Percentiles rank a stretch among this genome's conserved stretches.
These are phyloP conservation scores for Chlamydotis undulata DNA, from an alignment of 2,113 vertebrate genomes.

Conservation along the genomic window DNA sequence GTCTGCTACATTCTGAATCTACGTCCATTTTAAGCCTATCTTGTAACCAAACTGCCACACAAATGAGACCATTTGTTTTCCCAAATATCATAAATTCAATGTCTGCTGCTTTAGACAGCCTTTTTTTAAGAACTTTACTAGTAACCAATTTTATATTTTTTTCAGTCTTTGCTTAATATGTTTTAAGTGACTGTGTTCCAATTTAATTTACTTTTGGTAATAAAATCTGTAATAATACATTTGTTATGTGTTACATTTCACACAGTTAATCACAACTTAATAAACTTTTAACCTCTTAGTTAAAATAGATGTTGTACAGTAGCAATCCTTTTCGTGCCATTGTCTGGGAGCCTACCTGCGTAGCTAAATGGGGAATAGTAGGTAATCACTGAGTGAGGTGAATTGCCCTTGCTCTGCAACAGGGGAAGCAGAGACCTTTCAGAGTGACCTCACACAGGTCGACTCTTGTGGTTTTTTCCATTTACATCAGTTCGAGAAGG, in stretches of 20 bases:
- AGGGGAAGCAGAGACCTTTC: background rate
- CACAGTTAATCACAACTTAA: background rate
- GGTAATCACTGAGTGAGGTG: background rate
- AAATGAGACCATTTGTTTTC: background rate
- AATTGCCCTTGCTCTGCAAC: background rate
- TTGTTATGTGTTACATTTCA: slow-evolving; percentile 10
- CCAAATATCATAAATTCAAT: background rate
- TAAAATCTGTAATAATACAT: slow-evolving; percentile 1
- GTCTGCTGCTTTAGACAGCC: background rate
- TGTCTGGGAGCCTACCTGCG: background rate
- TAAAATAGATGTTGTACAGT: background rate
- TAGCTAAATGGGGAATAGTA: background rate
- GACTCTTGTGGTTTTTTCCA: background rate
- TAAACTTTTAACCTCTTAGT: slow-evolving; percentile 7
- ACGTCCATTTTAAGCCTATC: background rate
- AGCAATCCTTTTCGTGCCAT: background rate
- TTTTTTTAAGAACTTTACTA: background rate
- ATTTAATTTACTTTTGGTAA: background rate
- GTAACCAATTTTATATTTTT: background rate
- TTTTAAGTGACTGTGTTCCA: background rate
- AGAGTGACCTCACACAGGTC: background rate
- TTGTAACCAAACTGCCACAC: background rate
- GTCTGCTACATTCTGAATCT: background rate
- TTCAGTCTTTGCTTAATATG: background rate
- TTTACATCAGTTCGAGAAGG: background rate